phyloP scores from a whole-genome alignment of 1,140 invertebrate genomes.

The Samia ricini region DNA sequence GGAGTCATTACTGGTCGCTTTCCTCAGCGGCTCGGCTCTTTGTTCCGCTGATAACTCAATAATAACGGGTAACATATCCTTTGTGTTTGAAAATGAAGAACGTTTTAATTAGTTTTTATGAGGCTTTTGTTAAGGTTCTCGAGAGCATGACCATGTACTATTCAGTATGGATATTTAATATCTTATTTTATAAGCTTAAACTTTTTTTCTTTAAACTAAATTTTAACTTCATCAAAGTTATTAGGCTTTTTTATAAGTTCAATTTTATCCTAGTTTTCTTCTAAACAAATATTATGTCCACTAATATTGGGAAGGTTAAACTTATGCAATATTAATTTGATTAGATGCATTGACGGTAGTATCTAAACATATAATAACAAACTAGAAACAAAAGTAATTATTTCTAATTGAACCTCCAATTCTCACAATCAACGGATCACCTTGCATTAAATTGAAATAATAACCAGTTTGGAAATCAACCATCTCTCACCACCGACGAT shows the following conservation, averaged over 20 bases:
- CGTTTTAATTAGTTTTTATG: slow-evolving; percentile 29
- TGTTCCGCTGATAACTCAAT: slow-evolving; percentile 25
- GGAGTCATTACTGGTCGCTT: slow-evolving; percentile 34
- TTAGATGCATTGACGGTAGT: too few species aligned
- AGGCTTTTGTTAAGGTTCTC: slow-evolving; percentile 7
- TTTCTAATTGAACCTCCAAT: neutral
- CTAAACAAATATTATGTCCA: too few species aligned
- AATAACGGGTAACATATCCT: slow-evolving; percentile 23
- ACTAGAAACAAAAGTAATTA: neutral
- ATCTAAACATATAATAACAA: too few species aligned
- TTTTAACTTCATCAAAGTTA: neutral
- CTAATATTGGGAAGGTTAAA: too few species aligned
- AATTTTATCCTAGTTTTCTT: too few species aligned
- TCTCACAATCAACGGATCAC: neutral
- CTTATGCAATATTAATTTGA: too few species aligned
- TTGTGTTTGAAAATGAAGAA: slow-evolving; percentile 18
- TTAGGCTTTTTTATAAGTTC: too few species aligned
- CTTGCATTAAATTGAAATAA: neutral
- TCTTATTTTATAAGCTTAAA: neutral
- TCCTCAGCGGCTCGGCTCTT: slow-evolving; percentile 25
- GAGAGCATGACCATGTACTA: neutral
- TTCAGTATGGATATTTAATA: neutral
- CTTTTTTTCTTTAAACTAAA: neutral
- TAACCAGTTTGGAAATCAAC: neutral
- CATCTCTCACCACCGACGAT: neutral